These are phyloP conservation scores for Arctopsyche grandis DNA, from an alignment of 1,140 invertebrate genomes.

Conservation along the genomic window DNA sequence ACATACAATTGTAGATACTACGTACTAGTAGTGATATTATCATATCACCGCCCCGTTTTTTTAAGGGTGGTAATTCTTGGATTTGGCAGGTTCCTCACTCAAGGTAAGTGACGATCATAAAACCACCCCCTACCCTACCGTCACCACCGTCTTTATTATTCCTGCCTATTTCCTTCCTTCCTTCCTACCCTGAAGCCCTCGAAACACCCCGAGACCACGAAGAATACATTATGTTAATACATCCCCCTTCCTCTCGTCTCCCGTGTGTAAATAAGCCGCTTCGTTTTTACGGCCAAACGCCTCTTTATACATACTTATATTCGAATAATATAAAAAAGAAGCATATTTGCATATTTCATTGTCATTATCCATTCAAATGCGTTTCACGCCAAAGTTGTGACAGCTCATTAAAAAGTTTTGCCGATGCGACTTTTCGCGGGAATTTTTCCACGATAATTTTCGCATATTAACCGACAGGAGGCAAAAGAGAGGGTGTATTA, in stretches of 20 bases:
- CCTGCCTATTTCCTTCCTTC: slow-evolving; percentile 40
- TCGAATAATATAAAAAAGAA: slow-evolving; percentile 14
- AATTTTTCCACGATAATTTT: no score
- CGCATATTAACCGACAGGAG: neutral
- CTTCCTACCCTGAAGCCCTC: slow-evolving; percentile 2
- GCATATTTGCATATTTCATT: slow-evolving; percentile 53
- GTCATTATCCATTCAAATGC: slow-evolving; percentile 52
- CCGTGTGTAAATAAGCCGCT: slow-evolving; percentile 46
- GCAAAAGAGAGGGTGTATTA: neutral
- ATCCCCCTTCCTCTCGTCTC: neutral
- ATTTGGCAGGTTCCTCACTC: slow-evolving; percentile 33
- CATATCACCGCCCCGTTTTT: slow-evolving; percentile 26
- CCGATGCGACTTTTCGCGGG: neutral
- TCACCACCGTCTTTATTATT: slow-evolving; percentile 44
- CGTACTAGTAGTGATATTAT: slow-evolving; percentile 23
- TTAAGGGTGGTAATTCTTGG: neutral
- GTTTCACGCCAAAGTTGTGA: slow-evolving; percentile 47
- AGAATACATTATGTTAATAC: slow-evolving; percentile 46
- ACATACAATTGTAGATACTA: no score
- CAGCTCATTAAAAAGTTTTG: slow-evolving; percentile 49
- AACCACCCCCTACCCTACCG: slow-evolving; percentile 34
- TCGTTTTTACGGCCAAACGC: slow-evolving; percentile 41
- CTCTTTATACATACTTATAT: neutral
- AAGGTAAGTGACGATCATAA: slow-evolving; percentile 52
- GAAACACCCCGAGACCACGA: neutral